Conservation (phyloP, 2,113 vertebrate species). For the Cygnus atratus region DNA sequence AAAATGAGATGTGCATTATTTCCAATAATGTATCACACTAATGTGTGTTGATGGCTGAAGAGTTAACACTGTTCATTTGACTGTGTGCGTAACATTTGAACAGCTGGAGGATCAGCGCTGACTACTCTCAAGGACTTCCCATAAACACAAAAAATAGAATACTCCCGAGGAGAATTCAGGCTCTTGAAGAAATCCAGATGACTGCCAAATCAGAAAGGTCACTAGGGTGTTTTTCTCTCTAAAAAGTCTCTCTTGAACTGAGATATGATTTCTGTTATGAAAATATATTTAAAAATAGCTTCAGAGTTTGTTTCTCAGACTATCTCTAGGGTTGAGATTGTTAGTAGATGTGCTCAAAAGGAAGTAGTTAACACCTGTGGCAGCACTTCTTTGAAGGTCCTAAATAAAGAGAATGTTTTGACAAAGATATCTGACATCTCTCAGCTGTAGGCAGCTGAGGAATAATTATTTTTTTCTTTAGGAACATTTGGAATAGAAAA, state of each 20-base stretch:
- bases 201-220: background rate
- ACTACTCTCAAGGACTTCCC: background rate
- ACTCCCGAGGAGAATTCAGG: background rate
- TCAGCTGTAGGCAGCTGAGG: background rate
- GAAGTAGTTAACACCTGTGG: background rate
- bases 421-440: background rate
- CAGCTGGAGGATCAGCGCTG: background rate
- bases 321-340: background rate
- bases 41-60: background rate
- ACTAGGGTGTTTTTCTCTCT: background rate
- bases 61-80: background rate
- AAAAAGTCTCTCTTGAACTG: background rate
- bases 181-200: background rate
- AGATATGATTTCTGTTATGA: constrained; percentile 5
- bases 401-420: background rate
- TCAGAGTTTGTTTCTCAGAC: background rate
- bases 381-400: background rate
- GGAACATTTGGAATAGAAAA: background rate
- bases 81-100: background rate
- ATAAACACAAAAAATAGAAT: background rate
- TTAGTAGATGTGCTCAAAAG: background rate
- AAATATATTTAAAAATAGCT: constrained; percentile 41
- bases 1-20: background rate
- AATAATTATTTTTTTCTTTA: background rate
- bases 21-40: background rate